Evolutionary conservation across 2,113 vertebrate species (phyloP).

Genomic region (Stictonetta naevosa): DNA sequence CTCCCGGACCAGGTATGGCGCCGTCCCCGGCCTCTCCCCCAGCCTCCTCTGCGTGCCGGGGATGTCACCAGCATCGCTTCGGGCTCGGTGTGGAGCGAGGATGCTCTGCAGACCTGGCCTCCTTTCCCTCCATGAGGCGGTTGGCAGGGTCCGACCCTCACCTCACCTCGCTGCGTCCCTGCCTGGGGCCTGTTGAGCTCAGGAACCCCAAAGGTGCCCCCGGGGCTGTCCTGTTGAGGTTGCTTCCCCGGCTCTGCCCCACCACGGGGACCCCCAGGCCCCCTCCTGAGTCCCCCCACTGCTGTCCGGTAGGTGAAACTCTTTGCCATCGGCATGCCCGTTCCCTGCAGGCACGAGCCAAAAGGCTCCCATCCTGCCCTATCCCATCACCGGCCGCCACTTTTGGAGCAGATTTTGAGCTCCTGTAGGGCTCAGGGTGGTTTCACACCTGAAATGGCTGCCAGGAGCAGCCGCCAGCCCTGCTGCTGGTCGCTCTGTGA

Average conservation of each 20-base stretch:
- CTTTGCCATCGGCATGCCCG: neutral
- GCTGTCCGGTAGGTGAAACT: neutral
- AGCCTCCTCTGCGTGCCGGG: fast-evolving
- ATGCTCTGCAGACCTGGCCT: neutral
- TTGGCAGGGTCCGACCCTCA: fast-evolving
- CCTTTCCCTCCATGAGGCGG: neutral
- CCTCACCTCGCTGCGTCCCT: neutral
- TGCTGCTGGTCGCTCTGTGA: fast-evolving
- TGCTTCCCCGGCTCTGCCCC: neutral
- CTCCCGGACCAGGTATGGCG: neutral
- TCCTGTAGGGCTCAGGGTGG: neutral
- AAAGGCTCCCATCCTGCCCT: neutral
- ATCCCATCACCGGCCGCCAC: neutral
- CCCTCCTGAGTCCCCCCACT: neutral
- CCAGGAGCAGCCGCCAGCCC: neutral
- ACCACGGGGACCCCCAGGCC: too few relatives aligned
- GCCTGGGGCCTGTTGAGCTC: neutral
- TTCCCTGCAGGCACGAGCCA: too few relatives aligned
- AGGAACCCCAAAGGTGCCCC: neutral
- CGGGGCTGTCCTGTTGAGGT: neutral
- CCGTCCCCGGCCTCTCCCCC: fast-evolving
- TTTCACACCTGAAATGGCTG: neutral
- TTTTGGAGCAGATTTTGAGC: neutral
- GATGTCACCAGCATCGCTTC: too few relatives aligned
- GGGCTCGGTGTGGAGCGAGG: fast-evolving